Evolutionary conservation across 1,140 invertebrate genomes (phyloP).

Genomic region (Globodera rostochiensis): DNA sequence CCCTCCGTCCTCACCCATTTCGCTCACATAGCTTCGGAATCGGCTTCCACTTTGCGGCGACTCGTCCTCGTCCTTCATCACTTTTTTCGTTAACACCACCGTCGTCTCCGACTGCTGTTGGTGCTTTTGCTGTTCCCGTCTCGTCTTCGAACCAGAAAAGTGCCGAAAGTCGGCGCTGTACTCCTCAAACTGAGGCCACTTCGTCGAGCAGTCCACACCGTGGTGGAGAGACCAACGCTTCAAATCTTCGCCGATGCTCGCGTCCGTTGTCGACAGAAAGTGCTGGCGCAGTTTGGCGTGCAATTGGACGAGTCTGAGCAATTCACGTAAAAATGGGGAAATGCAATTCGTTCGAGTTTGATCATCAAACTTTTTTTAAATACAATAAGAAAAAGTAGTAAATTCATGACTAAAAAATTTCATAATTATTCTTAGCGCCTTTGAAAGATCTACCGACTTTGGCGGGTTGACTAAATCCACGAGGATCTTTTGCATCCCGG

Average conservation of each 20-base stretch:
- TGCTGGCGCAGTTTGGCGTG: constrained; percentile 46
- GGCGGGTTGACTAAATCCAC: constrained; percentile 47
- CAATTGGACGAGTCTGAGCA: constrained; percentile 50
- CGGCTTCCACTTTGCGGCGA: not conserved
- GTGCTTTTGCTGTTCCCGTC: constrained; percentile 16
- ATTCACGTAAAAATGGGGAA: too few species aligned
- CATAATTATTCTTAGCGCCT: not conserved
- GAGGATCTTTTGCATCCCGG: constrained; percentile 52
- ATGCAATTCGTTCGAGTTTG: too few species aligned
- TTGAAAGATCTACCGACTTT: constrained; percentile 31
- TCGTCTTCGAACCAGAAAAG: constrained; percentile 29
- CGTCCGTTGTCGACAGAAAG: constrained; percentile 38
- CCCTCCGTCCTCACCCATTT: not conserved
- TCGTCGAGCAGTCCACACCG: constrained; percentile 50
- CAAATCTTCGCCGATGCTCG: constrained; percentile 50
- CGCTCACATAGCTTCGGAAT: not conserved
- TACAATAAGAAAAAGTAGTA: too few species aligned
- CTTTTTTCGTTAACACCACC: constrained; percentile 55
- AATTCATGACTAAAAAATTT: not conserved
- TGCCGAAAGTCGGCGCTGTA: constrained; percentile 59
- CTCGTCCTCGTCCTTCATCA: constrained; percentile 43
- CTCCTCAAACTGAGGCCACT: constrained; percentile 60
- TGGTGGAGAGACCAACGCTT: constrained; percentile 53
- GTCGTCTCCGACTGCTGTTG: constrained; percentile 23
- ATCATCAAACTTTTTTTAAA: too few species aligned